A percentile compares a stretch with the other conserved stretches of the same genome.
Conservation (phyloP, 2,113 vertebrate genomes). For the Edolisoma coerulescens region DNA sequence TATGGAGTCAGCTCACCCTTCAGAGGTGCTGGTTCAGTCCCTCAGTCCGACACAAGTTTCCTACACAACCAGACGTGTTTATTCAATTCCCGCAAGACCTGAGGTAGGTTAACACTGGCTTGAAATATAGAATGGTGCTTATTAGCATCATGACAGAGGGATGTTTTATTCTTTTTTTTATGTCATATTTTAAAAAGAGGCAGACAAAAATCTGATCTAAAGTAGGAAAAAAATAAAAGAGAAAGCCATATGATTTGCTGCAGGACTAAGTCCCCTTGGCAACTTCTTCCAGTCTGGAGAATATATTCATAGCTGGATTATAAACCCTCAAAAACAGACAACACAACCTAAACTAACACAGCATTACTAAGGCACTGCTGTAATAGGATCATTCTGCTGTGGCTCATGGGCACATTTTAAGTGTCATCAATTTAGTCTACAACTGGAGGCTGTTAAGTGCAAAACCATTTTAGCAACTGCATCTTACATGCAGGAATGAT, state of each 20-base stretch:
- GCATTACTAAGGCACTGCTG: not conserved
- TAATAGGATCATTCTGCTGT: conserved; percentile 7
- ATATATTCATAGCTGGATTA: not conserved
- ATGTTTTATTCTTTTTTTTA: not conserved
- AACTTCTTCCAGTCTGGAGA: not conserved
- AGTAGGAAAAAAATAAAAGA: not conserved
- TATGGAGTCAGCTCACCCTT: not conserved
- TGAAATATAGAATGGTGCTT: not conserved
- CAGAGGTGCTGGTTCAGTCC: not conserved
- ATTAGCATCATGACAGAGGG: not conserved
- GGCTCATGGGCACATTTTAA: not conserved
- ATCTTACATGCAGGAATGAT: not conserved
- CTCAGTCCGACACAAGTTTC: not conserved
- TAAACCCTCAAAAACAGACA: not conserved
- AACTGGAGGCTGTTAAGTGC: not conserved
- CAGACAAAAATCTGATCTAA: not conserved
- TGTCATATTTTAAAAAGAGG: not conserved
- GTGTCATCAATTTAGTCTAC: not conserved
- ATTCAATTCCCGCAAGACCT: not conserved
- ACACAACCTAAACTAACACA: conserved; percentile 6
- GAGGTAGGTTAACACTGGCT: not conserved
- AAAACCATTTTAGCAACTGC: not conserved
- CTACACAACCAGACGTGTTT: not conserved
- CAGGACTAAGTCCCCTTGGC: not conserved
- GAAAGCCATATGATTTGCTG: not conserved